These are phyloP conservation scores for Emydoidea blandingii DNA, from an alignment of 2,797 vertebrate genomes.

Conservation along the genomic window DNA sequence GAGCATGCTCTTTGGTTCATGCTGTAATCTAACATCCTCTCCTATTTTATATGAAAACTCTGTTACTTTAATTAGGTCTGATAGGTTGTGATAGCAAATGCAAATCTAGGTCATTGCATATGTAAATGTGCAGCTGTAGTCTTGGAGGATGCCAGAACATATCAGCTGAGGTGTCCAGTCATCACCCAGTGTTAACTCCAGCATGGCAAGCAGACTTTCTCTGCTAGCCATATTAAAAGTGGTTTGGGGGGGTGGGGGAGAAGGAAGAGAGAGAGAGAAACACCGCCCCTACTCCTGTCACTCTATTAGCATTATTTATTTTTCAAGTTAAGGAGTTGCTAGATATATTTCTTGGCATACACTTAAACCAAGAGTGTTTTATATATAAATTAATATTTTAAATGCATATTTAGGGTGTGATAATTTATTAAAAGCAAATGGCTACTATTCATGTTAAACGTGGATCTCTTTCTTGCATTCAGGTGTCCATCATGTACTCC, in stretches of 20 bases:
- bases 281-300: background rate
- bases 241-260: background rate
- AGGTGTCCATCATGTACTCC: background rate
- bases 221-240: background rate
- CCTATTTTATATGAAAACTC: slow-evolving; percentile 45
- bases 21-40: background rate
- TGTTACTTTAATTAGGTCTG: slow-evolving; percentile 86
- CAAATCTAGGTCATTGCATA: slow-evolving; percentile 93
- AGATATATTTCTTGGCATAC: background rate
- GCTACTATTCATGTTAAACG: background rate
- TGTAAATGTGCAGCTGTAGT: slow-evolving; percentile 92
- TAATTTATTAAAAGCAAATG: background rate
- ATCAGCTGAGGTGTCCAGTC: slow-evolving; percentile 84
- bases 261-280: background rate
- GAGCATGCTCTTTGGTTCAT: background rate
- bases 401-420: background rate
- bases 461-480: background rate
- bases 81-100: slow-evolving; percentile 87
- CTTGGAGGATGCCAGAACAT: slow-evolving; percentile 85
- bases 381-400: background rate
- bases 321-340: background rate
- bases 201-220: slow-evolving; percentile 60
- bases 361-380: background rate
- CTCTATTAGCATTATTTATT: background rate
- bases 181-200: slow-evolving; percentile 82